Conservation (phyloP, 2,113 vertebrate species). For the Corythornis vintsioides region DNA sequence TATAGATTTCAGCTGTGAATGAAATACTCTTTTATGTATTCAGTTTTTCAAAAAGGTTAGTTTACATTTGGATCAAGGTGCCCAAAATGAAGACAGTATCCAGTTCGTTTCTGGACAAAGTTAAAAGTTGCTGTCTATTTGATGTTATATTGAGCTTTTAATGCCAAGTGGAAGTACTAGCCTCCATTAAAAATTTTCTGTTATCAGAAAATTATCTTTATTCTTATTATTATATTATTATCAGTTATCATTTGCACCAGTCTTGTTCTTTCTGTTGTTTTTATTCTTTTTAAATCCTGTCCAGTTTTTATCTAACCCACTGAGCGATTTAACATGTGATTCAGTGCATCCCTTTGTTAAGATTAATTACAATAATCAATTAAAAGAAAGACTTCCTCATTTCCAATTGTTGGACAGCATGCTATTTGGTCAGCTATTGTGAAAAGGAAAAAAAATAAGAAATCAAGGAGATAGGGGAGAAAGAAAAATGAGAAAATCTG, state of each 20-base stretch:
- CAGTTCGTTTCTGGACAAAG: slow-evolving; percentile 11
- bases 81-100: not conserved
- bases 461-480: not conserved
- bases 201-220: not conserved
- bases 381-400: not conserved
- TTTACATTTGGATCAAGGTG: not conserved
- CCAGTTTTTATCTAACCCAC: not conserved
- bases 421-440: not conserved
- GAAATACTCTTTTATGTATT: slow-evolving; percentile 15
- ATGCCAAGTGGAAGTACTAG: not conserved
- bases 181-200: not conserved
- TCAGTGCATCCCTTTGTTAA: not conserved
- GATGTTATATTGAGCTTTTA: not conserved
- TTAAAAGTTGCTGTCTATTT: not conserved
- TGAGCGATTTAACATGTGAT: not conserved
- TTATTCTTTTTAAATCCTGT: not conserved
- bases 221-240: too few relatives aligned
- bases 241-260: not conserved
- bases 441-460: not conserved
- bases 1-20: slow-evolving; percentile 9
- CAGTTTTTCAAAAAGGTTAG: not conserved
- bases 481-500: not conserved
- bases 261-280: not conserved
- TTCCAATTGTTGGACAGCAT: not conserved
- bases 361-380: slow-evolving; percentile 21